Evolutionary conservation across 2,888 invertebrate genomes (phyloP).

Genomic region (Notodonta dromedarius): DNA sequence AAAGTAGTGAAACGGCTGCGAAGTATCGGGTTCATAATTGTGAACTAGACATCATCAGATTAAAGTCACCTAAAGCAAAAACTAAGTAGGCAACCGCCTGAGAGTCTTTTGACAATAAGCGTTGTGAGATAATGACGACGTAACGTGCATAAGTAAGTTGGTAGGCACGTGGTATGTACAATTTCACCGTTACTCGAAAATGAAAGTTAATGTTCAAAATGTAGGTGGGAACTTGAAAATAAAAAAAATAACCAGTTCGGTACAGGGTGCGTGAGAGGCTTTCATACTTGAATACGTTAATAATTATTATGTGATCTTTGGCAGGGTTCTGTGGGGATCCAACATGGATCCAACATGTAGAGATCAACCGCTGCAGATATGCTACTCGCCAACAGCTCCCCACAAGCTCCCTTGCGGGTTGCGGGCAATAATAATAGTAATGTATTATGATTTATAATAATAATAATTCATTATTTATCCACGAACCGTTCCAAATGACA

Average conservation of each 20-base stretch:
- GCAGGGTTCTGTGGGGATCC: no score
- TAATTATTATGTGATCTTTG: no score
- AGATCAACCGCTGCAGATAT: no score
- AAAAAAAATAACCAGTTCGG: not conserved
- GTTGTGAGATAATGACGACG: conserved; percentile 4
- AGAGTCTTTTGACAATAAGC: conserved; percentile 1
- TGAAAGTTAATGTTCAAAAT: conserved; percentile 5
- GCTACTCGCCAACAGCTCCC: no score
- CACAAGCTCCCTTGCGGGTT: no score
- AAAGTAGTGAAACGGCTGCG: not conserved
- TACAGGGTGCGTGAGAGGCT: not conserved
- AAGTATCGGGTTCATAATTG: not conserved
- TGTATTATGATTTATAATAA: no score
- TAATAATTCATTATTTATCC: no score
- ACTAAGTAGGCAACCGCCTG: not conserved
- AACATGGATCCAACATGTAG: no score
- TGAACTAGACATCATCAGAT: not conserved
- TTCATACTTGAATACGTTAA: not conserved
- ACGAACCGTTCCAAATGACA: not conserved
- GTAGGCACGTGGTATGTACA: not conserved
- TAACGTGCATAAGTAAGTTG: not conserved
- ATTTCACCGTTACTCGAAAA: conserved; percentile 1
- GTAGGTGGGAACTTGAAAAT: not conserved
- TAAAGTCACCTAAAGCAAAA: not conserved
- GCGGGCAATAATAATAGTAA: no score